Evolutionary conservation across 2,888 invertebrate genomes (phyloP).

Genomic region (Hydriomena furcata): DNA sequence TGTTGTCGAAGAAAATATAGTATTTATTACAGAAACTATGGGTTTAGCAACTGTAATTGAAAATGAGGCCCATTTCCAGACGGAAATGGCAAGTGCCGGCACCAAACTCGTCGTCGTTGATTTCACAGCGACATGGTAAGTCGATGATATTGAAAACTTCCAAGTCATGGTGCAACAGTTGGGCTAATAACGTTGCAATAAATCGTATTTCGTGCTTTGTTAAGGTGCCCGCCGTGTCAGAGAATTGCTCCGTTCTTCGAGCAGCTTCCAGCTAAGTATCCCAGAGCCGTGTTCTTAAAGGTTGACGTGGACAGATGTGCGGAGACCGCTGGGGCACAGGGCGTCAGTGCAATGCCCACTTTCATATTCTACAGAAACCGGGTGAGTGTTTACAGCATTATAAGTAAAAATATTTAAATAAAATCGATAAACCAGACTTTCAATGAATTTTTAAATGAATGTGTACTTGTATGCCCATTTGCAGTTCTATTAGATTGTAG

Average conservation of each 20-base stretch:
- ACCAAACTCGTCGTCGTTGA: conserved; percentile 96
- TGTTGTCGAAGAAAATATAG: conserved; percentile 51
- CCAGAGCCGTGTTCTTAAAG: conserved; percentile 95
- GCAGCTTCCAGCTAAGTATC: conserved; percentile 93
- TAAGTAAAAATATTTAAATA: too few species aligned
- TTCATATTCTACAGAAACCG: conserved; percentile 97
- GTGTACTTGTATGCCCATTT: too few species aligned
- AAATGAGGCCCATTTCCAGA: conserved; percentile 92
- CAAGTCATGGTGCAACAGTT: conserved; percentile 59
- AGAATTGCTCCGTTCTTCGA: conserved; percentile 96
- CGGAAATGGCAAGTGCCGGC: conserved; percentile 92
- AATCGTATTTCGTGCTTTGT: conserved; percentile 26
- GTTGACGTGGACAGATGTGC: conserved; percentile 97
- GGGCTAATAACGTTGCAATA: conserved; percentile 26
- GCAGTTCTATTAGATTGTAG: too few species aligned
- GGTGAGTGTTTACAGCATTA: conserved; percentile 55
- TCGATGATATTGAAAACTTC: conserved; percentile 57
- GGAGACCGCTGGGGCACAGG: conserved; percentile 93
- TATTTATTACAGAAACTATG: conserved; percentile 58
- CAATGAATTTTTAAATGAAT: too few species aligned
- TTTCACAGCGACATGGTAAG: conserved; percentile 96
- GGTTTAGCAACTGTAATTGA: conserved; percentile 86
- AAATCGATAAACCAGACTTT: too few species aligned
- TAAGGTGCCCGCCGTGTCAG: conserved; percentile 98
- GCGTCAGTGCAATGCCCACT: conserved; percentile 98